Evolutionary conservation across 2,113 vertebrate genomes (phyloP).

Genomic region (Lycaon pictus): DNA sequence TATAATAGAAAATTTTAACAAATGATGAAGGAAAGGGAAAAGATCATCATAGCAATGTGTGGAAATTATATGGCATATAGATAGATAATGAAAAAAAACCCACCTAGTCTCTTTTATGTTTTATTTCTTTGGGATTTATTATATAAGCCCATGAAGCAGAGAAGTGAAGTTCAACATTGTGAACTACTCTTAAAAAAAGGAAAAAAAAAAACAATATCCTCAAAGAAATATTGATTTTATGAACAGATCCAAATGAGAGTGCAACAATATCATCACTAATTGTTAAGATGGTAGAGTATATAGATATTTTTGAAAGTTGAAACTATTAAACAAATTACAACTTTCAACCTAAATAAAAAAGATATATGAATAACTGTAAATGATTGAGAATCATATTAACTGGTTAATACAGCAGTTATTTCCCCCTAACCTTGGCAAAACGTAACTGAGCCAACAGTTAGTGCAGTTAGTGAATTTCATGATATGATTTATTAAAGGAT

Average conservation of each 20-base stretch:
- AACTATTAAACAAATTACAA: conserved; percentile 11
- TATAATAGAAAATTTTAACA: neutral
- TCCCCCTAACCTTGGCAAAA: neutral
- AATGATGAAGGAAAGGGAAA: neutral
- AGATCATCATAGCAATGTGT: neutral
- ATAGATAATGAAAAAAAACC: neutral
- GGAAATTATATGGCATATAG: neutral
- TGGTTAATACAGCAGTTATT: neutral
- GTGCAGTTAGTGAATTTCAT: neutral
- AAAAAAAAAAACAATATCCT: neutral
- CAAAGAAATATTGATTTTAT: neutral
- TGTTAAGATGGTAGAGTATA: neutral
- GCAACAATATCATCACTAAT: neutral
- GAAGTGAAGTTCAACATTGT: neutral
- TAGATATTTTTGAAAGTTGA: neutral
- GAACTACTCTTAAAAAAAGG: neutral
- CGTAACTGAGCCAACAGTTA: neutral
- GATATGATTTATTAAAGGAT: neutral
- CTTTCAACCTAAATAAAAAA: neutral
- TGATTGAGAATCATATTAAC: neutral
- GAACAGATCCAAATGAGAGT: neutral
- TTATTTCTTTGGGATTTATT: neutral
- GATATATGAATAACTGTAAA: neutral
- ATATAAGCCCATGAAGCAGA: neutral
- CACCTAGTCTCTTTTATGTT: neutral